Evolutionary conservation across 2,797 vertebrate genomes (phyloP).

Genomic region (Salmo trutta): DNA sequence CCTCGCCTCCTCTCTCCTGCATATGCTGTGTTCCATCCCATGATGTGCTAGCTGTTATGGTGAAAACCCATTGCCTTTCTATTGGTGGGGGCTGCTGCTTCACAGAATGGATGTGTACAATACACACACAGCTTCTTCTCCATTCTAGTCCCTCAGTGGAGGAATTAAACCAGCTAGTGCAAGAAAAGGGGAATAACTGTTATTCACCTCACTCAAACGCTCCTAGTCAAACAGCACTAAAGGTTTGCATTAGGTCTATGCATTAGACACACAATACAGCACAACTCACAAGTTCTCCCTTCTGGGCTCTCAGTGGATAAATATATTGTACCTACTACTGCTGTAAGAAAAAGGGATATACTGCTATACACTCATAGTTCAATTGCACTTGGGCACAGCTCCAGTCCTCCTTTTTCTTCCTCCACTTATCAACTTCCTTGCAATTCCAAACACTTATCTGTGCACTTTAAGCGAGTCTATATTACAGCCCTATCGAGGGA

Average conservation of each 20-base stretch:
- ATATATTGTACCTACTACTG: not conserved
- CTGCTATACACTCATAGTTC: not conserved
- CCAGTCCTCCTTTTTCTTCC: not conserved
- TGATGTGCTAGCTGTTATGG: not conserved
- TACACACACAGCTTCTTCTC: not conserved
- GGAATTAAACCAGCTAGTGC: not conserved
- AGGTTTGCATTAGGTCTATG: too few species aligned
- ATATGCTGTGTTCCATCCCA: not conserved
- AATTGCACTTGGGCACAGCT: not conserved
- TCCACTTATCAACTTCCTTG: not conserved
- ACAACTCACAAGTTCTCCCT: not conserved
- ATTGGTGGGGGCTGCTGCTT: not conserved
- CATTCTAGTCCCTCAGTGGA: not conserved
- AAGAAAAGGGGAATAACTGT: not conserved
- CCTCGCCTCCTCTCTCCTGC: not conserved
- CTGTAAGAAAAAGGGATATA: not conserved
- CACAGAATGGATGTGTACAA: not conserved
- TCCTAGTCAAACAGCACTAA: too few species aligned
- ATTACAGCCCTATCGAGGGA: not conserved
- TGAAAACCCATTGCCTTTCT: not conserved
- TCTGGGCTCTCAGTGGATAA: not conserved
- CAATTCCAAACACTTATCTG: not conserved
- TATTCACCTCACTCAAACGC: not conserved
- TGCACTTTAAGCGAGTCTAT: not conserved
- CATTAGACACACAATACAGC: too few species aligned